Percentiles rank a stretch among this genome's conserved stretches.
These are phyloP conservation scores for Tauraco hartlaubi DNA, from an alignment of 2,797 vertebrate species.

Conservation along the genomic window DNA sequence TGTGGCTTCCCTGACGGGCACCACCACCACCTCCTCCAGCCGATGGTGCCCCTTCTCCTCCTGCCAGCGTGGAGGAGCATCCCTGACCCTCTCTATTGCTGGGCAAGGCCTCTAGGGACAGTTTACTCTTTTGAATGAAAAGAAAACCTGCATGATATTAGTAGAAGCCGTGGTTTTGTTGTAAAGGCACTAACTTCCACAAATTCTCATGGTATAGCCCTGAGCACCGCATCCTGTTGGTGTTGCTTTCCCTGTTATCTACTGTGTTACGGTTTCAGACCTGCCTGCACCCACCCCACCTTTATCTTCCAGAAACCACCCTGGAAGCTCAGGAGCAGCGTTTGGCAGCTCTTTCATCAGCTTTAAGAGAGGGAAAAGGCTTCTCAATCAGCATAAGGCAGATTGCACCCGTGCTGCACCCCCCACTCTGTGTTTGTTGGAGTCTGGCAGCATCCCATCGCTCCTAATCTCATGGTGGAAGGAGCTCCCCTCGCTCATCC, in stretches of 20 bases:
- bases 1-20: neutral
- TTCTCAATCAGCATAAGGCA: accelerated
- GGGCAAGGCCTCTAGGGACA: neutral
- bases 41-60: neutral
- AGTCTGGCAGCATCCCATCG: accelerated
- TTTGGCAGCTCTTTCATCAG: neutral
- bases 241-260: neutral
- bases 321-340: neutral
- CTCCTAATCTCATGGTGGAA: neutral
- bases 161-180: neutral
- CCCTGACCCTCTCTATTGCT: neutral
- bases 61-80: neutral
- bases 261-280: neutral
- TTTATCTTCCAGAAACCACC: neutral
- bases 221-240: accelerated
- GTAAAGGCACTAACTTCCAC: neutral
- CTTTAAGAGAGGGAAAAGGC: neutral
- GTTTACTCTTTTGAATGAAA: neutral
- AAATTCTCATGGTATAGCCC: neutral
- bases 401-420: neutral
- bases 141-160: neutral
- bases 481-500: neutral
- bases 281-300: neutral
- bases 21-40: neutral
- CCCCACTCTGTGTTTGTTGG: accelerated